These are phyloP conservation scores for Euwallacea fornicatus DNA, from an alignment of 1,140 invertebrate species.

Conservation along the genomic window DNA sequence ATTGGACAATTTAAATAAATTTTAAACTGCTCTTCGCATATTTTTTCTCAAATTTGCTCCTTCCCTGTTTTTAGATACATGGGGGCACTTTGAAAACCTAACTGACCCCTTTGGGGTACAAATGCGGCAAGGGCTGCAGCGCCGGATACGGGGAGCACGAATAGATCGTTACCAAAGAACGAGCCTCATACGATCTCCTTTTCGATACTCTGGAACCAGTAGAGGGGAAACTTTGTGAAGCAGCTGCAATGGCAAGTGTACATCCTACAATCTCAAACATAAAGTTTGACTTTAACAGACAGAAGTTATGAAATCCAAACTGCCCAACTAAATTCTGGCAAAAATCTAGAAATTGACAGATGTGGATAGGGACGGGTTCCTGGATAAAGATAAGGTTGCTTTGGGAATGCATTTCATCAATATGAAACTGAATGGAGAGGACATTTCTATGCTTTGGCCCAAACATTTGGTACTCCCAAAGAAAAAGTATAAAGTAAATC, in stretches of 20 bases:
- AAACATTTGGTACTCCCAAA: slow-evolving; percentile 92
- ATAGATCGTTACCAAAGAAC: slow-evolving; percentile 94
- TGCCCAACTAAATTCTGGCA: slow-evolving; percentile 94
- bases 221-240: slow-evolving; percentile 92
- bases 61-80: slow-evolving; percentile 47
- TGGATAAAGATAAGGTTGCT: slow-evolving; percentile 97
- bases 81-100: slow-evolving; percentile 89
- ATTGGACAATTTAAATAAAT: not conserved
- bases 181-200: slow-evolving; percentile 80
- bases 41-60: not conserved
- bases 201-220: slow-evolving; percentile 84
- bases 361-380: slow-evolving; percentile 92
- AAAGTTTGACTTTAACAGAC: slow-evolving; percentile 47
- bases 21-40: not conserved
- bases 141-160: slow-evolving; percentile 92
- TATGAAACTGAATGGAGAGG: slow-evolving; percentile 90
- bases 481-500: slow-evolving; percentile 57
- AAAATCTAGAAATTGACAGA: slow-evolving; percentile 98
- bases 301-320: slow-evolving; percentile 97
- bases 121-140: slow-evolving; percentile 93
- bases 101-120: slow-evolving; percentile 93
- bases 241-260: slow-evolving; percentile 74
- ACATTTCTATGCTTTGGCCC: slow-evolving; percentile 87
- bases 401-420: slow-evolving; percentile 97
- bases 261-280: not conserved